Base-by-base conservation (phyloP, 1,140 invertebrate genomes). In the Platyscapa corneri region DNA sequence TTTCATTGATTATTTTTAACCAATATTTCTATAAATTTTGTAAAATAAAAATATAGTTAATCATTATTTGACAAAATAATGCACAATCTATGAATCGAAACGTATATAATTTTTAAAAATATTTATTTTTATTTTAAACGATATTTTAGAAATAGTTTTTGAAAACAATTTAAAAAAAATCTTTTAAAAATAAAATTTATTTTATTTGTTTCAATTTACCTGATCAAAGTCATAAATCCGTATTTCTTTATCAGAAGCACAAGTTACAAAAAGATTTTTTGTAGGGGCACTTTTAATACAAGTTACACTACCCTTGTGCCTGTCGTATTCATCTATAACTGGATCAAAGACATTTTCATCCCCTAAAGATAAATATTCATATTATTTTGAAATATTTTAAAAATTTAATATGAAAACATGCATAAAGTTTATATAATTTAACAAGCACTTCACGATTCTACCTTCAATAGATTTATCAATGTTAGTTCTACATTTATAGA, bases 401-500 rank as follows among this genome's bases (percentile, higher is more conserved):
- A 70, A 39, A 79, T 74, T 53, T 72, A 82, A 39, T 23, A 23
- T 27, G 1, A 42, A 27, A 37, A 67, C 3, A 5, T 37, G 14
- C 23, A 27, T 6, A 27, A 32, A 72, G 39, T 5, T 3, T 16
- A 20, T 72, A 32, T 14, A 16, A 78, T 87, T 82, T 82, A 56
- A 5, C 37, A 53, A 20, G 0, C 20, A 8, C 8, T 10, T 60
- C 6, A 23, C 65, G 27, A 10, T 27, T 10, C 82, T 84, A 91
- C 90, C 90, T 88, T 92, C 91, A 20, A 93, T 87, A 23, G 90
- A 78, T 82, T 78, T 87, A 10, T 88, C 83, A 30, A 87, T 89
- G 76, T 93, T 91, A 42, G 91, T 82, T 64, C 88, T 92, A 76
- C 92, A 93, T 82, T 92, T 93, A 37, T 92, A 93, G 49, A 93